Evolutionary conservation across 2,113 vertebrate genomes (phyloP), one percentile per base, ranked within the genome.

Genomic region (Dasypus novemcinctus): DNA sequence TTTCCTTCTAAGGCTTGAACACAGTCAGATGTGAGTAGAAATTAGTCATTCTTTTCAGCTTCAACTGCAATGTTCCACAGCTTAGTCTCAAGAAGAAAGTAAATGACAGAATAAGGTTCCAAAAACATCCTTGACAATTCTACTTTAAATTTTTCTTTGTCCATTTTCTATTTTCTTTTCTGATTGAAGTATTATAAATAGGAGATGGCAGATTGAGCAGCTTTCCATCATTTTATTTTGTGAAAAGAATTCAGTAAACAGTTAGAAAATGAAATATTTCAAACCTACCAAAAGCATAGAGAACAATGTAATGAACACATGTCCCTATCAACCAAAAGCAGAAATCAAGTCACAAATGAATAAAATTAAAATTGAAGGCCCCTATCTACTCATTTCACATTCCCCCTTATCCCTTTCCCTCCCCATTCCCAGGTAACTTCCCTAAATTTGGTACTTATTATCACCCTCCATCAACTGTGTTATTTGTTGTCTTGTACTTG

Each of bases 301-400:
- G 15, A 13, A 27, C 1, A 3, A 10, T 1, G 15, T 1, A 9
- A 10, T 1, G 66, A 15, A 57, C 17, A 14, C 38, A 33, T 27
- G n/a, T 7, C 0, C 15, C n/a, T 43, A 31, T 36, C 5, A 21
- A 21, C 13, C 12, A 57, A 17, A 1, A 0, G 5, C 68, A 12
- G n/a, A 20, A 8, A 4, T 11, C 1, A 4, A 7, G 2, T 21
- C 1, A 4, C 59, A 38, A 7, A 0, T 0, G 76, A 38, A 68
- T 4, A 0, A 18, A 5, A 49, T 18, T 49, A 18, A 17, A 49
- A 7, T 5, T 31, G 74, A 46, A 76, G 18, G 1, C n/a, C 11
- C 38, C 11, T 27, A 11, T 46, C 41, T 31, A 49, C 41, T 31
- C 15, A 76, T 49, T 12, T 41, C 23, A 43, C 27, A 76, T 33